phyloP scores from a whole-genome alignment of 2,797 vertebrate species.

The Lepus oiostolus region DNA sequence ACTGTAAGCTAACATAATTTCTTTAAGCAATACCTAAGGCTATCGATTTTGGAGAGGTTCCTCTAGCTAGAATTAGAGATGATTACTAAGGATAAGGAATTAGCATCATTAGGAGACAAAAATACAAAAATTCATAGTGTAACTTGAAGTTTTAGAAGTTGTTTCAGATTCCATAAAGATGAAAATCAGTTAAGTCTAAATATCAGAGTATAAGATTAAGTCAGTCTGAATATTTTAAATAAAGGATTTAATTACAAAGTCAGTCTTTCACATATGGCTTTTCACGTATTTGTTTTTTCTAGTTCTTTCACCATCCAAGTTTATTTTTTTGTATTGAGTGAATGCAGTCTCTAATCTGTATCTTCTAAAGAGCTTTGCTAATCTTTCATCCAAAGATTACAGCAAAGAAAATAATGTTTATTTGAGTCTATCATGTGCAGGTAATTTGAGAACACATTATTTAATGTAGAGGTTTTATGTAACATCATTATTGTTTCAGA shows the following conservation, averaged over 20 bases:
- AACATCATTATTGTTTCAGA: constrained; percentile 58
- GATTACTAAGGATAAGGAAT: constrained; percentile 31
- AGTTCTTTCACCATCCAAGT: constrained; percentile 63
- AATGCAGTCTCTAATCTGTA: constrained; percentile 63
- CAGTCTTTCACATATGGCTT: constrained; percentile 29
- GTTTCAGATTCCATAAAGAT: constrained; percentile 63
- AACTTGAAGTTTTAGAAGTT: constrained; percentile 50
- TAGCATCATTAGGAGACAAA: constrained; percentile 44
- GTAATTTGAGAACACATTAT: constrained; percentile 73
- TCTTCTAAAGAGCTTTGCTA: constrained; percentile 60
- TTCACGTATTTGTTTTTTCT: constrained; percentile 69
- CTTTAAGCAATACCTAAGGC: constrained; percentile 33
- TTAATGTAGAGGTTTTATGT: constrained; percentile 63
- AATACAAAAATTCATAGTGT: not conserved
- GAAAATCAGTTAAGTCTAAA: constrained; percentile 49
- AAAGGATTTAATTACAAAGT: constrained; percentile 72
- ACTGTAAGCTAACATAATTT: constrained; percentile 35
- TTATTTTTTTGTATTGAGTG: constrained; percentile 56
- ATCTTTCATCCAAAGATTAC: constrained; percentile 62
- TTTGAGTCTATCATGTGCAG: constrained; percentile 46
- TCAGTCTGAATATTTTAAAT: constrained; percentile 67
- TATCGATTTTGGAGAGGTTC: constrained; percentile 51
- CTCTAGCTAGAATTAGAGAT: constrained; percentile 44
- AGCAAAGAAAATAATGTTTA: constrained; percentile 69
- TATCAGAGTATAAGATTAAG: constrained; percentile 43